Evolutionary conservation across 2,113 vertebrate species (phyloP).

Genomic region (Pungitius pungitius): DNA sequence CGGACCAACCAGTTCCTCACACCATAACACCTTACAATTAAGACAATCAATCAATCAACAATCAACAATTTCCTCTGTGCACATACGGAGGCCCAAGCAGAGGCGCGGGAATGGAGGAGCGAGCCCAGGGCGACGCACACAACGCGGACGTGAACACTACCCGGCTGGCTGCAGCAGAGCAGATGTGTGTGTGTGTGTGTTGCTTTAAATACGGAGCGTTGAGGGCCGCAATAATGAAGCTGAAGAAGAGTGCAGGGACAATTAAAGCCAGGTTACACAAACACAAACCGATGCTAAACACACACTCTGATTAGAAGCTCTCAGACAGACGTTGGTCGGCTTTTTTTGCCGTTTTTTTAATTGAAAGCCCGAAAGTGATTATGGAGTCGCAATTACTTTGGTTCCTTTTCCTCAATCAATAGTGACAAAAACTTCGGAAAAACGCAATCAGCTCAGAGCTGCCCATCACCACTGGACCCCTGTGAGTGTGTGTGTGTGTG

Average conservation of each 20-base stretch:
- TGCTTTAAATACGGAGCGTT: background rate
- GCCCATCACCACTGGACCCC: constrained; percentile 23
- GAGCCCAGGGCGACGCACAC: background rate
- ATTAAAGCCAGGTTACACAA: constrained; percentile 42
- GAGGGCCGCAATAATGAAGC: constrained; percentile 25
- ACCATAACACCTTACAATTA: background rate
- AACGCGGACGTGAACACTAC: background rate
- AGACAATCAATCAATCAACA: background rate
- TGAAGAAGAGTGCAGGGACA: constrained; percentile 34
- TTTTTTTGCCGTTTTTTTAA: constrained; percentile 39
- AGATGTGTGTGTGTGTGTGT: background rate
- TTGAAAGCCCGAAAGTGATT: constrained; percentile 55
- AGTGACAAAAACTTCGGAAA: constrained; percentile 34
- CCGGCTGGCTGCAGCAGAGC: background rate
- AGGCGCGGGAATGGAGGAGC: background rate
- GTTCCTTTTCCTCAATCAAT: constrained; percentile 51
- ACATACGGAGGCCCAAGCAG: too few species aligned
- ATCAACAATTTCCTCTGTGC: background rate
- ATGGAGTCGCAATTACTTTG: constrained; percentile 35
- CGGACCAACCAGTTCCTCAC: background rate
- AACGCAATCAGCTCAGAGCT: constrained; percentile 48
- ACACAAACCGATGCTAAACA: constrained; percentile 21
- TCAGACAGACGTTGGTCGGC: constrained; percentile 1
- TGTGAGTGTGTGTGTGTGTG: constrained; percentile 9
- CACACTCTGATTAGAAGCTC: constrained; percentile 32